Percentiles rank a stretch among this genome's conserved stretches.
Evolutionary conservation across 2,888 invertebrate species (phyloP).

Genomic region (Formica aserva): DNA sequence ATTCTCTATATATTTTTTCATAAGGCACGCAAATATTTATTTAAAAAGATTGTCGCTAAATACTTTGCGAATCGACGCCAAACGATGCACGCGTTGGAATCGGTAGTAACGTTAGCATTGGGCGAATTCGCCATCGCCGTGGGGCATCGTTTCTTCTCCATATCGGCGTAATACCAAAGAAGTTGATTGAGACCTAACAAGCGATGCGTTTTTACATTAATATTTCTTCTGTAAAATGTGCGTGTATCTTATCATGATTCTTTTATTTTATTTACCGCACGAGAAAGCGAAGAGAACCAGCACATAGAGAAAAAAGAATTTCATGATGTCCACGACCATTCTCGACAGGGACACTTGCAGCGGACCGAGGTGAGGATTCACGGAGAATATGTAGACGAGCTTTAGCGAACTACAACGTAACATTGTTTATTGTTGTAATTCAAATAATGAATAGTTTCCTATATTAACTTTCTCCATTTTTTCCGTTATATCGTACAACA

Average conservation of each 20-base stretch:
- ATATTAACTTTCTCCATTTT: conserved; percentile 10
- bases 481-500: neutral
- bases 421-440: conserved; percentile 14
- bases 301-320: conserved; percentile 97
- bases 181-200: conserved; percentile 92
- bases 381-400: conserved; percentile 98
- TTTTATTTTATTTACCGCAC: conserved; percentile 90
- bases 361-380: conserved; percentile 98
- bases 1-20: neutral
- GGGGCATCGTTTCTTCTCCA: conserved; percentile 94
- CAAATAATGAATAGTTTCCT: neutral
- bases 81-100: conserved; percentile 93
- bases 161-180: conserved; percentile 96
- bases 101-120: conserved; percentile 82
- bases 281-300: conserved; percentile 98
- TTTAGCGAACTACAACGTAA: conserved; percentile 93
- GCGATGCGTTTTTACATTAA: conserved; percentile 40
- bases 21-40: neutral
- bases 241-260: neutral
- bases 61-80: conserved; percentile 96
- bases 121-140: conserved; percentile 85
- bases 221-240: neutral
- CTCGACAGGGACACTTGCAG: conserved; percentile 97
- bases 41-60: conserved; percentile 76
- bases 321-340: conserved; percentile 98